Evolutionary conservation across 2,888 invertebrate genomes (phyloP).

Genomic region (Eustalomyia histrio): DNA sequence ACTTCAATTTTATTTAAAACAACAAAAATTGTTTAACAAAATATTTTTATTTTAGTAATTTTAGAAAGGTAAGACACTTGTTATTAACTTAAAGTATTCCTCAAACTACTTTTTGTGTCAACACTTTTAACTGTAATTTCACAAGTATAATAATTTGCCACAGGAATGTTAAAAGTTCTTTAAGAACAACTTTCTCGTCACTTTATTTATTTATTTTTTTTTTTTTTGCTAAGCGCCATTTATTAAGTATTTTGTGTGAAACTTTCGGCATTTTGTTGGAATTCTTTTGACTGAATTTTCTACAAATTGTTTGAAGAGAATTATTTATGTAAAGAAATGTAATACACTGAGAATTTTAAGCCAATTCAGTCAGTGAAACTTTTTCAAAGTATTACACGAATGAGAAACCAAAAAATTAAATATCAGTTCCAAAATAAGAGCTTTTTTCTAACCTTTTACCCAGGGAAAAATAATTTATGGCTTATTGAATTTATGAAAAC

Average conservation of each 20-base stretch:
- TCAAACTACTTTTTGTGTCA: constrained; percentile 10
- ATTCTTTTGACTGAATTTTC: not conserved
- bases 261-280: not conserved
- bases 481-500: too few relatives aligned
- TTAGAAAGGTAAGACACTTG: not conserved
- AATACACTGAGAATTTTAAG: too few relatives aligned
- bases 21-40: not conserved
- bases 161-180: constrained; percentile 32
- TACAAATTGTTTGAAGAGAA: too few relatives aligned
- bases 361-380: too few relatives aligned
- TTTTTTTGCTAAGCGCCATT: constrained; percentile 21
- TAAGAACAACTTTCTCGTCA: constrained; percentile 55
- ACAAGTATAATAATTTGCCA: constrained; percentile 21
- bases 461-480: too few relatives aligned
- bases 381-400: too few relatives aligned
- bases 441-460: too few relatives aligned
- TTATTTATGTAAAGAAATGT: too few relatives aligned
- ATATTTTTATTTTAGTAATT: not conserved
- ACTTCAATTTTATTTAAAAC: not conserved
- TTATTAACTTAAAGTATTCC: constrained; percentile 38
- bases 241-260: not conserved
- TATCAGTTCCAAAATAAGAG: too few relatives aligned
- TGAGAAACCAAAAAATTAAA: too few relatives aligned
- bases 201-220: constrained; percentile 21
- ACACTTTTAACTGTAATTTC: not conserved